These are phyloP conservation scores for Sesamia inferens DNA, from an alignment of 2,888 invertebrate species.

Conservation along the genomic window DNA sequence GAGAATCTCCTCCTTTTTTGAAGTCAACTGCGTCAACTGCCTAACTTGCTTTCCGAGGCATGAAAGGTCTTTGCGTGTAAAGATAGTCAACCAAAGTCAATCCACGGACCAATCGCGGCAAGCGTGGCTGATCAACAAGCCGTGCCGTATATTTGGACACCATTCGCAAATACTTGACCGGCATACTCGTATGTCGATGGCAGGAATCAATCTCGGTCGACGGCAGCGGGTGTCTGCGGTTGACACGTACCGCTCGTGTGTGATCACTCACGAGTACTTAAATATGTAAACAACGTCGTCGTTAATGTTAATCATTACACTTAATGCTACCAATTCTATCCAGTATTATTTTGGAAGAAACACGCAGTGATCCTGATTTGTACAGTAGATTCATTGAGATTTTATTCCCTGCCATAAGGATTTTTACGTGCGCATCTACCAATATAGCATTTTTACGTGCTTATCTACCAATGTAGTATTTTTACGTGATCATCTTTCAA, in stretches of 20 bases:
- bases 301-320: neutral
- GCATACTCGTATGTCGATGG: neutral
- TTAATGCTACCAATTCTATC: neutral
- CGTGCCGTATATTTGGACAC: neutral
- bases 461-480: neutral
- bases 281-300: neutral
- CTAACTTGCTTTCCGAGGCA: too few relatives aligned
- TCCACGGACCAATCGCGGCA: too few relatives aligned
- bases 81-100: too few relatives aligned
- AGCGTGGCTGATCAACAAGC: too few relatives aligned
- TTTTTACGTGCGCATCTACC: neutral
- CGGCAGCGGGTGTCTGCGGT: neutral
- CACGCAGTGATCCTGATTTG: conserved; percentile 4
- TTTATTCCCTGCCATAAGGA: conserved; percentile 16
- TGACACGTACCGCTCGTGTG: neutral
- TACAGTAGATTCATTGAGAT: conserved; percentile 1
- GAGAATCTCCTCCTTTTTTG: too few relatives aligned
- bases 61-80: too few relatives aligned
- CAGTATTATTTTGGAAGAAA: neutral
- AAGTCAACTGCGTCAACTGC: too few relatives aligned
- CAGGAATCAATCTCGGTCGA: too few relatives aligned
- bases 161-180: neutral
- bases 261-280: neutral
- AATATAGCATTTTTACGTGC: neutral
- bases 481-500: neutral